Evolutionary conservation across 1,140 invertebrate species (phyloP).

Genomic region (Bombus consobrinus): DNA sequence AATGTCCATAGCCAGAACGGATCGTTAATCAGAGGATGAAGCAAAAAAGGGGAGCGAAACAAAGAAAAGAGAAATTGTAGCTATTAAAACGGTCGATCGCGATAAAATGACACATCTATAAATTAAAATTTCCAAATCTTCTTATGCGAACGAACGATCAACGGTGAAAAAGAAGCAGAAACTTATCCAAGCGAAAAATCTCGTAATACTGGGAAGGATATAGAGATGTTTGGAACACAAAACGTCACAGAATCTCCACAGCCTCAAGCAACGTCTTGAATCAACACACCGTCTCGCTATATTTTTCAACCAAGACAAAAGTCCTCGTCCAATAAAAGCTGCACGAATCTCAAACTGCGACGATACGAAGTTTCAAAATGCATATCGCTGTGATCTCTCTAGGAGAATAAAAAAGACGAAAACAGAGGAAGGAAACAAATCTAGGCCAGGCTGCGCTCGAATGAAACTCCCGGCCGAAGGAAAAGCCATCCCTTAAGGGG

Average conservation of each 20-base stretch:
- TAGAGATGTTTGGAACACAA: not conserved
- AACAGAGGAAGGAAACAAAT: not conserved
- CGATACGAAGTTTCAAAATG: conserved; percentile 12
- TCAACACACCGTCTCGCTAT: not conserved
- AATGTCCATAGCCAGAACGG: not conserved
- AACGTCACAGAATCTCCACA: not conserved
- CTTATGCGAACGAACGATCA: not conserved
- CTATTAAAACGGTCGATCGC: not conserved
- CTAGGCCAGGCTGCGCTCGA: conserved; percentile 6
- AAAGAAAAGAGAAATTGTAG: not conserved
- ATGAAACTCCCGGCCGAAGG: not conserved
- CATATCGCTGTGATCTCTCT: conserved; percentile 14
- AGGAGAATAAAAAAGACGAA: not conserved
- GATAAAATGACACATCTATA: not conserved
- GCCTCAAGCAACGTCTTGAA: conserved; percentile 23
- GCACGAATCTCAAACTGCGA: conserved; percentile 19
- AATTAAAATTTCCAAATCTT: not conserved
- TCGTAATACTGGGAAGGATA: not conserved
- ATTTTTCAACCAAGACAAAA: conserved; percentile 33
- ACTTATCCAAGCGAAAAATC: not conserved
- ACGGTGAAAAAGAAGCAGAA: not conserved
- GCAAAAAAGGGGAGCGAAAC: not conserved
- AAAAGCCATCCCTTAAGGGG: not conserved
- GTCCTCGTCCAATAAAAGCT: conserved; percentile 31
- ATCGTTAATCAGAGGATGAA: conserved; percentile 16